phyloP scores from a whole-genome alignment of 2,797 vertebrate genomes.

The Urophycis tenuis region DNA sequence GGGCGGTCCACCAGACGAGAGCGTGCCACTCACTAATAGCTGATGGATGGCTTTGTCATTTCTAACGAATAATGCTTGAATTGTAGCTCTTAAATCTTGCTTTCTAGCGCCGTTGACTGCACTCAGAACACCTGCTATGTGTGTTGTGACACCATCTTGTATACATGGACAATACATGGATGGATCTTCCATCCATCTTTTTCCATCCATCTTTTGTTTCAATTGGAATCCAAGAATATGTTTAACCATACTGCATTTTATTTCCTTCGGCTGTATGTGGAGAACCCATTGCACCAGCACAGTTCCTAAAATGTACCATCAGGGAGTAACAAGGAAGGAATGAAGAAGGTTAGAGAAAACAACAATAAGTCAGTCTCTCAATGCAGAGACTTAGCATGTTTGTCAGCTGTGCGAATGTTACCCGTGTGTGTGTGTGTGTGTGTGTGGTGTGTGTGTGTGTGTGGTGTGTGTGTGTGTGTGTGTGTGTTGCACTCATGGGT shows the following conservation, averaged over 20 bases:
- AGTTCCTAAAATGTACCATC: neutral
- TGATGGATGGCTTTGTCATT: too few relatives aligned
- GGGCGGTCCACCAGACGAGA: neutral
- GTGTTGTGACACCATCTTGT: neutral
- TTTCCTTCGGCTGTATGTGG: too few relatives aligned
- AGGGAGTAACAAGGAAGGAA: neutral
- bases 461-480: neutral
- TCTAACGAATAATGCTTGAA: neutral
- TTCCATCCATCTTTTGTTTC: neutral
- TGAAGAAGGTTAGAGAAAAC: neutral
- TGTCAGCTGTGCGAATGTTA: constrained; percentile 4
- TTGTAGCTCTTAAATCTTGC: neutral
- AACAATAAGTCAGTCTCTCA: neutral
- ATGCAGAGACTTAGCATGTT: neutral
- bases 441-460: constrained; percentile 10
- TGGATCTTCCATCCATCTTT: neutral
- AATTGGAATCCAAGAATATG: neutral
- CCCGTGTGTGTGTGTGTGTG: constrained; percentile 12
- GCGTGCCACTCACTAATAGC: neutral
- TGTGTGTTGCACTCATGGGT: neutral
- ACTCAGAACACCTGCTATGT: neutral
- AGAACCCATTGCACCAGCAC: neutral
- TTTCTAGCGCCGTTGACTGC: neutral
- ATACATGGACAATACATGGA: neutral
- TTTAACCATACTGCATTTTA: neutral